These are phyloP conservation scores for Spondyliosoma cantharus DNA, from an alignment of 2,797 vertebrate genomes.

Conservation along the genomic window DNA sequence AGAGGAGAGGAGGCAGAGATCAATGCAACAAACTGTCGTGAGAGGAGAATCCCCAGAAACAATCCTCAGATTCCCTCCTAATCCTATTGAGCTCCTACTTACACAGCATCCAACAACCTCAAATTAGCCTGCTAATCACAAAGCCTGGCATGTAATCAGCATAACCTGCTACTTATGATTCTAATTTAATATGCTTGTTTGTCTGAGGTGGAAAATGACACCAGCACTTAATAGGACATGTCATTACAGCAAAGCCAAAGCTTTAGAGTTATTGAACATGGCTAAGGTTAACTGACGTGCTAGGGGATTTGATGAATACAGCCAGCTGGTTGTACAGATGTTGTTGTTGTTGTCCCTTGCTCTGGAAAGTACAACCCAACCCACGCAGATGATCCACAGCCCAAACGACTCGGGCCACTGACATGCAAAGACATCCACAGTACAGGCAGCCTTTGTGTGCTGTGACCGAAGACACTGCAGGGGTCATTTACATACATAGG, in stretches of 20 bases:
- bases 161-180: conserved; percentile 28
- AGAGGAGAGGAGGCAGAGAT: conserved; percentile 55
- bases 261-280: conserved; percentile 39
- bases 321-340: conserved; percentile 61
- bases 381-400: conserved; percentile 15
- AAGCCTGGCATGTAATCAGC: conserved; percentile 32
- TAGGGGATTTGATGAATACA: conserved; percentile 32
- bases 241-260: conserved; percentile 31
- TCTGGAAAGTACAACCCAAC: conserved; percentile 33
- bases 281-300: conserved; percentile 12
- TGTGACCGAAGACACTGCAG: conserved; percentile 11
- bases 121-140: conserved; percentile 65
- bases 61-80: conserved; percentile 59
- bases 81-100: conserved; percentile 59
- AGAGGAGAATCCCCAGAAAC: conserved; percentile 41
- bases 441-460: conserved; percentile 33
- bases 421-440: conserved; percentile 24
- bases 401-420: conserved; percentile 21
- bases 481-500: conserved; percentile 28
- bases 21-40: conserved; percentile 37
- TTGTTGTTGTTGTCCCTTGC: conserved; percentile 31
- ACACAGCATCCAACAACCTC: conserved; percentile 41
- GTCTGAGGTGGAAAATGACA: conserved; percentile 24
- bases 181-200: conserved; percentile 47
- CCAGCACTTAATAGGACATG: conserved; percentile 6